phyloP scores from a whole-genome alignment of 2,113 vertebrate genomes.

The Erinaceus europaeus region DNA sequence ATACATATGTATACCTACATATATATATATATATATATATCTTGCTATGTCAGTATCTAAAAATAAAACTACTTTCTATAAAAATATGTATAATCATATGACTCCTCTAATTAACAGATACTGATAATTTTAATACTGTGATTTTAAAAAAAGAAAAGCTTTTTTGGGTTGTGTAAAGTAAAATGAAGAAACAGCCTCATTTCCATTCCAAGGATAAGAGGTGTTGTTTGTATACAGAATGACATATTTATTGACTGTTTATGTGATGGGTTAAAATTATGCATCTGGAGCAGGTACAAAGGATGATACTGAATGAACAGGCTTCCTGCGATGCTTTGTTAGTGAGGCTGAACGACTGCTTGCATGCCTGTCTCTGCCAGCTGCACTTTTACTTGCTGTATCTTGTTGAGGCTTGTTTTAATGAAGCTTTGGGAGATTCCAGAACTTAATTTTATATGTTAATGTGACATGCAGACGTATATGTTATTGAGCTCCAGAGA shows the following conservation, averaged over 20 bases:
- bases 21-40: too few species aligned
- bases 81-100: neutral
- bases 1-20: too few species aligned
- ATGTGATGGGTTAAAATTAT: conserved; percentile 39
- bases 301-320: conserved; percentile 12
- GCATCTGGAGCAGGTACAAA: neutral
- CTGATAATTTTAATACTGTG: conserved; percentile 29
- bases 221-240: neutral
- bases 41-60: neutral
- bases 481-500: conserved; percentile 53
- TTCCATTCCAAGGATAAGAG: conserved; percentile 29
- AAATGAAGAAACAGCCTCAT: neutral
- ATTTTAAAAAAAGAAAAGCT: conserved; percentile 1
- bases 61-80: neutral
- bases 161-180: neutral
- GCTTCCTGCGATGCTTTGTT: conserved; percentile 39
- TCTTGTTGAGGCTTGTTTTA: conserved; percentile 69
- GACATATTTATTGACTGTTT: neutral
- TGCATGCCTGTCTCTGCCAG: conserved; percentile 2
- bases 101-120: neutral
- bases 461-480: conserved; percentile 53
- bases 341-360: conserved; percentile 44
- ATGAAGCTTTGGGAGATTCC: conserved; percentile 25
- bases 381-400: conserved; percentile 43
- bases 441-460: conserved; percentile 67